A percentile compares a stretch with the other conserved stretches of the same genome.
Evolutionary conservation across 2,113 vertebrate species (phyloP).

Genomic region (Rissa tridactyla): DNA sequence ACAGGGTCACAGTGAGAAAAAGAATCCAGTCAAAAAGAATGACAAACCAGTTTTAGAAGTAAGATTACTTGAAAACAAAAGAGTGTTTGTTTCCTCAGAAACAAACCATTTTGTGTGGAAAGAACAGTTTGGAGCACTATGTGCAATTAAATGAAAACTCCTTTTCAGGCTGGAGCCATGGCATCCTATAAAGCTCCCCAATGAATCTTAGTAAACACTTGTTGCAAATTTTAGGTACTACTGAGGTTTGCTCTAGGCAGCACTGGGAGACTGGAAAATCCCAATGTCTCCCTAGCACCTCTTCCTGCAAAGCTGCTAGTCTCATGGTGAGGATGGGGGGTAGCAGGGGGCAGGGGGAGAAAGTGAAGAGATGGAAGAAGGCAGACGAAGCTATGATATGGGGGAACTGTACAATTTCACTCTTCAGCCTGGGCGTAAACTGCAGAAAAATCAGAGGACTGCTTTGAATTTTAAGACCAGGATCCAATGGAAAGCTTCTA

Average conservation of each 20-base stretch:
- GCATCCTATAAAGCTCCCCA: not conserved
- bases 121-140: not conserved
- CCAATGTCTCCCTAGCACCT: not conserved
- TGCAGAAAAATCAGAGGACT: not conserved
- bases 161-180: not conserved
- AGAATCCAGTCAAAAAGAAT: not conserved
- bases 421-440: not conserved
- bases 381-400: not conserved
- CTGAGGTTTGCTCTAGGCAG: not conserved
- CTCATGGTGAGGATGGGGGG: not conserved
- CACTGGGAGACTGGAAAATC: not conserved
- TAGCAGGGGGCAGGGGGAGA: not conserved
- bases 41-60: not conserved
- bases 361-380: not conserved
- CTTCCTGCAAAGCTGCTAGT: not conserved
- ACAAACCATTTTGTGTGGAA: not conserved
- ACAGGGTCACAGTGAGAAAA: not conserved
- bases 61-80: not conserved
- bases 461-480: not conserved
- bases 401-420: not conserved
- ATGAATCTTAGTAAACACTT: not conserved
- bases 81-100: not conserved
- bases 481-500: not conserved
- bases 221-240: not conserved
- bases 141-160: not conserved